phyloP scores from a whole-genome alignment of 2,113 vertebrate species.

The Onychorhynchus coronatus region DNA sequence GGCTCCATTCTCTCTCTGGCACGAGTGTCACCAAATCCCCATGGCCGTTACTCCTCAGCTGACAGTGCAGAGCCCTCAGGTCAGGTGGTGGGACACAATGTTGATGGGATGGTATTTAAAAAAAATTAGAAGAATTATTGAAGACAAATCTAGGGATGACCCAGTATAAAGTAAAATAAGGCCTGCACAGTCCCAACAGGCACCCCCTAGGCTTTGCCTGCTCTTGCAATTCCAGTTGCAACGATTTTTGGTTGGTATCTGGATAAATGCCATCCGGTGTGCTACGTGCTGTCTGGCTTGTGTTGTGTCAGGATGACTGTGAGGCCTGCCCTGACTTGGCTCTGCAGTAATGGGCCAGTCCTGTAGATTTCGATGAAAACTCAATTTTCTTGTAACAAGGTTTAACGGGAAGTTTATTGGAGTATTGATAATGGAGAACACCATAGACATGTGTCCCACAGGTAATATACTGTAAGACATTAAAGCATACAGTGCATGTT shows the following conservation, averaged over 20 bases:
- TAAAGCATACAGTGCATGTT: neutral
- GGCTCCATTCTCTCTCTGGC: neutral
- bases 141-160: neutral
- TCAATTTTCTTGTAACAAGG: constrained; percentile 49
- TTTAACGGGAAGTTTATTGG: constrained; percentile 46
- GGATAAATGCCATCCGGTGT: neutral
- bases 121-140: neutral
- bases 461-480: neutral
- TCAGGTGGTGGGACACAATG: neutral
- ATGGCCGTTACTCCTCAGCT: neutral
- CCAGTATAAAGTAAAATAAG: neutral
- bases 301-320: neutral
- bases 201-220: neutral
- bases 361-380: constrained; percentile 41
- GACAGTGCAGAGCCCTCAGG: neutral
- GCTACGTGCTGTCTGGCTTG: neutral
- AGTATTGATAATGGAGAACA: constrained; percentile 26
- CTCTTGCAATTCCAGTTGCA: neutral
- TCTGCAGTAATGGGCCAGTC: neutral
- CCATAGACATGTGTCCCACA: neutral
- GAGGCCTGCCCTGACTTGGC: neutral
- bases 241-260: neutral
- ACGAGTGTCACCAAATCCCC: neutral
- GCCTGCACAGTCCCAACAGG: neutral
- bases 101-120: neutral